A percentile compares a stretch with the other conserved stretches of the same genome.
Evolutionary conservation across 2,888 invertebrate genomes (phyloP).

Genomic region (Syrista parreyssii): DNA sequence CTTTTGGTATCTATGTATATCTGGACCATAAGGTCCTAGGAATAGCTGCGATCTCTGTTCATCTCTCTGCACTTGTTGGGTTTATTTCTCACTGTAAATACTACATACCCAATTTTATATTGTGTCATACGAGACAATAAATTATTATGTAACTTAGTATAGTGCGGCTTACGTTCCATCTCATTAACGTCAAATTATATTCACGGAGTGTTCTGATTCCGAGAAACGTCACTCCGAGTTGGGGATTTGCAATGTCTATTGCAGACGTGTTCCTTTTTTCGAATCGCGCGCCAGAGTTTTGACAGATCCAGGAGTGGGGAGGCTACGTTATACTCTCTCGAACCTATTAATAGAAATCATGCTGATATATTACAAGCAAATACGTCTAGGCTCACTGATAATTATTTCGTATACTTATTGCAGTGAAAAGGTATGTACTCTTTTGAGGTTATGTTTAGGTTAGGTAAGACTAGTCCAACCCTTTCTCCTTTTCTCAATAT

Average conservation of each 20-base stretch:
- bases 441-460: neutral
- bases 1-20: neutral
- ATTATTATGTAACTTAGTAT: neutral
- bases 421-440: neutral
- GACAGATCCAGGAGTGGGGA: neutral
- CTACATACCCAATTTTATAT: neutral
- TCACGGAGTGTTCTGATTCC: neutral
- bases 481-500: neutral
- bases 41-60: neutral
- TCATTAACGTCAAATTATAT: constrained; percentile 1
- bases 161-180: neutral
- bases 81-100: neutral
- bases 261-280: neutral
- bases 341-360: neutral
- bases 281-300: neutral
- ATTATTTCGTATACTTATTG: neutral
- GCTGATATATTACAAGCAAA: neutral
- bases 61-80: neutral
- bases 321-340: neutral
- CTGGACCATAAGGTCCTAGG: neutral
- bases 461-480: too few species aligned
- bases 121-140: neutral
- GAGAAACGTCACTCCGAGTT: neutral
- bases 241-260: neutral
- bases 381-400: neutral